A percentile compares a stretch with the other conserved stretches of the same genome.
These are phyloP conservation scores for Odiellus spinosus DNA, from an alignment of 2,888 invertebrate species.

Conservation along the genomic window DNA sequence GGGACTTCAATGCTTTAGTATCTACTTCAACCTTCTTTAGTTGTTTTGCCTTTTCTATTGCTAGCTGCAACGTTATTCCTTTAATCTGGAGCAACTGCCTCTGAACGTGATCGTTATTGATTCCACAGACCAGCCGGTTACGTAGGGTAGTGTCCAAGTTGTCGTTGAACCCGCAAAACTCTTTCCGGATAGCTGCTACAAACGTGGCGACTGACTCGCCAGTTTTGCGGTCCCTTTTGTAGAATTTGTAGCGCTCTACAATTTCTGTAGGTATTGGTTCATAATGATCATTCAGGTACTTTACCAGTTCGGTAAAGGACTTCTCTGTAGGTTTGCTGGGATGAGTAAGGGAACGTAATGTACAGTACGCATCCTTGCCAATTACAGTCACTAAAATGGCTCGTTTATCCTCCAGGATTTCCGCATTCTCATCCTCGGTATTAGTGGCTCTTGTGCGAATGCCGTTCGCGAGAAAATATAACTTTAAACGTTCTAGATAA, in stretches of 20 bases:
- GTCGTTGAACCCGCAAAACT: not conserved
- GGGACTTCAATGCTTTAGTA: not conserved
- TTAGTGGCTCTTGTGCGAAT: too few relatives aligned
- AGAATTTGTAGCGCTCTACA: not conserved
- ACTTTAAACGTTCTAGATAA: too few relatives aligned
- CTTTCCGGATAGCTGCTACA: not conserved
- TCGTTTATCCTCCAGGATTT: too few relatives aligned
- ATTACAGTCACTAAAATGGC: too few relatives aligned
- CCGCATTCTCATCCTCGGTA: too few relatives aligned
- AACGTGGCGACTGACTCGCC: not conserved
- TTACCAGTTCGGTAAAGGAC: too few relatives aligned
- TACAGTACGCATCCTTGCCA: too few relatives aligned
- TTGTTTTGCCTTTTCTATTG: not conserved
- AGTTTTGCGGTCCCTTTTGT: not conserved
- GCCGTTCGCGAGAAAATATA: too few relatives aligned
- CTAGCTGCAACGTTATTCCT: not conserved
- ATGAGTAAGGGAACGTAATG: too few relatives aligned
- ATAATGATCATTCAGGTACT: too few relatives aligned
- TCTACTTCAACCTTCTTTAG: not conserved
- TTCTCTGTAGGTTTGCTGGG: too few relatives aligned
- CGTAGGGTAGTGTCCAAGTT: not conserved
- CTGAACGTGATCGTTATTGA: not conserved
- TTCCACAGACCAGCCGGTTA: not conserved
- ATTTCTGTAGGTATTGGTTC: too few relatives aligned
- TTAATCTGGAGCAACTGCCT: not conserved